phyloP scores from a whole-genome alignment of 37 sponge, comb jelly and placozoan species.

The Spongilla lacustris region DNA sequence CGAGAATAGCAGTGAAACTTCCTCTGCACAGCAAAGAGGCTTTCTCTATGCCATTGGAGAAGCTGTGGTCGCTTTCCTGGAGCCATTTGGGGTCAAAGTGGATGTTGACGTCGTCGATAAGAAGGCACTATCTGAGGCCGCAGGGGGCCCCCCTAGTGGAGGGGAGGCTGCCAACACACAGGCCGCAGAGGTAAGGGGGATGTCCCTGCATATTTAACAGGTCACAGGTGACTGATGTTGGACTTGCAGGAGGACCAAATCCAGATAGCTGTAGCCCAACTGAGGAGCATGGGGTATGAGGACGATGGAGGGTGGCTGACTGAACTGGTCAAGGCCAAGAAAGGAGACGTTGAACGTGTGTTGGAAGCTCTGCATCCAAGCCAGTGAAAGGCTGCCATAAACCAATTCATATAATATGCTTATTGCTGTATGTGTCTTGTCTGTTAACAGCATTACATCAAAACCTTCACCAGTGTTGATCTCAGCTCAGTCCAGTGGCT shows the following conservation, averaged over 20 bases:
- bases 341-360: constrained; percentile 73
- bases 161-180: neutral
- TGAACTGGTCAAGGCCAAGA: constrained; percentile 77
- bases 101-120: constrained; percentile 57
- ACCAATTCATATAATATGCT: neutral
- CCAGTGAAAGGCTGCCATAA: neutral
- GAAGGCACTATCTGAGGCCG: neutral
- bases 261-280: constrained; percentile 55
- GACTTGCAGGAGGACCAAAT: neutral
- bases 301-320: constrained; percentile 92
- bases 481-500: no score
- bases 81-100: constrained; percentile 71
- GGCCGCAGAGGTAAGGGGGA: neutral
- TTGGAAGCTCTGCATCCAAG: constrained; percentile 76
- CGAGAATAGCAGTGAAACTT: neutral
- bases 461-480: no score
- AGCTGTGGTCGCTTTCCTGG: constrained; percentile 49
- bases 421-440: neutral
- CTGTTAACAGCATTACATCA: neutral
- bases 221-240: neutral
- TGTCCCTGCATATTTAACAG: neutral
- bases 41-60: constrained; percentile 40
- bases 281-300: constrained; percentile 84
- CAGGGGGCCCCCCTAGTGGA: neutral
- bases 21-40: neutral